phyloP scores from a whole-genome alignment of 1,140 invertebrate species.

The Calliopsis andreniformis region DNA sequence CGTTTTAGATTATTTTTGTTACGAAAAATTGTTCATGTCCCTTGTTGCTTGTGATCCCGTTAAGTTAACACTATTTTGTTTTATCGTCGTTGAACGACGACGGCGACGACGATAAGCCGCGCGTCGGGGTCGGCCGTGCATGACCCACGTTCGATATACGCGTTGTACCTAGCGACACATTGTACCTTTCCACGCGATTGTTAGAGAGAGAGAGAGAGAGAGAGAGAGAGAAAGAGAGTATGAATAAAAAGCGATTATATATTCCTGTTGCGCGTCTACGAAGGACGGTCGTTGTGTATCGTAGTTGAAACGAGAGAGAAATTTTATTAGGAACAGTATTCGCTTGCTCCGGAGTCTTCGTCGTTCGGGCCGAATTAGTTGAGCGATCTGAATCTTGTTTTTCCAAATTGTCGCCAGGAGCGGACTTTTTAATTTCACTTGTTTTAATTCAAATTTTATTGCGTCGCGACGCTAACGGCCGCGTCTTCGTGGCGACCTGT shows the following conservation, averaged over 20 bases:
- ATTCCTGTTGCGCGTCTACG: conserved; percentile 45
- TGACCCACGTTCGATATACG: conserved; percentile 25
- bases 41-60: conserved; percentile 23
- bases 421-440: neutral
- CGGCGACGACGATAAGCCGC: neutral
- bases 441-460: no score
- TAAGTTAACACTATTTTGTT: conserved; percentile 47
- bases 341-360: conserved; percentile 30
- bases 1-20: conserved; percentile 13
- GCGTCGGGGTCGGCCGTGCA: neutral
- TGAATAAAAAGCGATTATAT: conserved; percentile 35
- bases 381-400: conserved; percentile 36
- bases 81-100: conserved; percentile 22
- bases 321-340: conserved; percentile 37
- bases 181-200: conserved; percentile 25
- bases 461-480: neutral
- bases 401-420: conserved; percentile 13
- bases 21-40: conserved; percentile 9
- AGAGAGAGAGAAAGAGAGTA: neutral
- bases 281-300: conserved; percentile 38
- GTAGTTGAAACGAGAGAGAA: neutral
- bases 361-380: conserved; percentile 40
- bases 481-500: neutral
- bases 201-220: conserved; percentile 21
- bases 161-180: conserved; percentile 12